These are phyloP conservation scores for Thereva nobilitata DNA, from an alignment of 2,888 invertebrate genomes.

Conservation along the genomic window DNA sequence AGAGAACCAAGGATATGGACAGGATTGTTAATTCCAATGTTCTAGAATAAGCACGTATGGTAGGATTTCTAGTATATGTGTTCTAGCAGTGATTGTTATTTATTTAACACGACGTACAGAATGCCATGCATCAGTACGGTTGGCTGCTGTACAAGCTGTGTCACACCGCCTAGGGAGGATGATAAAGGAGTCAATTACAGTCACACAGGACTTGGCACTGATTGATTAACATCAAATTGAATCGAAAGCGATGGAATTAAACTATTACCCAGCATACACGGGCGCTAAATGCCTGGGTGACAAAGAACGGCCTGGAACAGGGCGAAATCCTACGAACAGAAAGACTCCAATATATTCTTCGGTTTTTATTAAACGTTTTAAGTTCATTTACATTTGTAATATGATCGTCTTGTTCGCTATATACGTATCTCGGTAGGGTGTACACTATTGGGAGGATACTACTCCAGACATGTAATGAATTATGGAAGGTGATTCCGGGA, in stretches of 20 bases:
- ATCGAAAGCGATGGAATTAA: conserved; percentile 28
- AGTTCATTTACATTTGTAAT: conserved; percentile 2
- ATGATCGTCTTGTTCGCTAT: no score
- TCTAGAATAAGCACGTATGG: conserved; percentile 29
- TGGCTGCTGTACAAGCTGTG: not conserved
- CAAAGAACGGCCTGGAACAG: not conserved
- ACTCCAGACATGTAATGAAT: conserved; percentile 29
- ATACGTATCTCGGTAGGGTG: no score
- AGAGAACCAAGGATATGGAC: conserved; percentile 2
- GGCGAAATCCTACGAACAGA: not conserved
- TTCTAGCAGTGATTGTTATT: not conserved
- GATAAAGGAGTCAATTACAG: conserved; percentile 38
- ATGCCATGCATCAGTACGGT: not conserved
- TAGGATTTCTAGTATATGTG: conserved; percentile 10
- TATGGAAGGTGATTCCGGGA: conserved; percentile 35
- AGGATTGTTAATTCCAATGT: conserved; percentile 29
- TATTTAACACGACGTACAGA: not conserved
- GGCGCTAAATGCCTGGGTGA: conserved; percentile 1
- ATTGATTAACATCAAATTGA: conserved; percentile 35
- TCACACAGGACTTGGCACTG: conserved; percentile 34
- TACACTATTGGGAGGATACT: no score
- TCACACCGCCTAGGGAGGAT: conserved; percentile 3
- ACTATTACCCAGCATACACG: conserved; percentile 26
- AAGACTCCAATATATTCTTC: conserved; percentile 13
- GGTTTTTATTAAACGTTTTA: conserved; percentile 34